Conservation (phyloP, 2,888 invertebrate species). For the Caenorhabditis auriculariae region DNA sequence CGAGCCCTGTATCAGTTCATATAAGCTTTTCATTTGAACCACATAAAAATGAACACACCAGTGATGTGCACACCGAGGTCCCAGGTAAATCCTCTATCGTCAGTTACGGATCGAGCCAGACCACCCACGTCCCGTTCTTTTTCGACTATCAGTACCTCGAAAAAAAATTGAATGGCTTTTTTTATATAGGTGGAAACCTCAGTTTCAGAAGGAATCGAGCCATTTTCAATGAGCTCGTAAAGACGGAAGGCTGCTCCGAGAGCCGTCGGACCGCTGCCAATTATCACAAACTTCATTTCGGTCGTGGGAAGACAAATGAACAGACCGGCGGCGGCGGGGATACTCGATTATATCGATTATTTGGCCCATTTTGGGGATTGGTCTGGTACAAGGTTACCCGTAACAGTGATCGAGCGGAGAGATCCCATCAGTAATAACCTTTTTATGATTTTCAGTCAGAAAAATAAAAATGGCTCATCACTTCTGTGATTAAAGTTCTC, state of each 20-base stretch:
- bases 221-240: constrained; percentile 14
- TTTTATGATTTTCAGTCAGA: too few relatives aligned
- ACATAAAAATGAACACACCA: constrained; percentile 3
- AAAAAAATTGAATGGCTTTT: not conserved
- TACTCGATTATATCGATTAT: too few relatives aligned
- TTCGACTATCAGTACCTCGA: constrained; percentile 26
- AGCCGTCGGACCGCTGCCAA: constrained; percentile 38
- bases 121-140: constrained; percentile 27
- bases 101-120: constrained; percentile 25
- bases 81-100: constrained; percentile 26
- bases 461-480: too few relatives aligned
- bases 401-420: too few relatives aligned
- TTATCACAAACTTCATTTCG: constrained; percentile 29
- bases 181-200: not conserved
- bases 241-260: constrained; percentile 28
- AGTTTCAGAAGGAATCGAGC: constrained; percentile 4
- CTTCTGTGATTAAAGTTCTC: too few relatives aligned
- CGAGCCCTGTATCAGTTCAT: not conserved
- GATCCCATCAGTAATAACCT: too few relatives aligned
- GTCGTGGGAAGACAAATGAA: too few relatives aligned
- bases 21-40: not conserved
- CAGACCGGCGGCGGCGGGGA: too few relatives aligned
- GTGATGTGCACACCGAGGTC: constrained; percentile 35
- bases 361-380: too few relatives aligned
- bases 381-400: too few relatives aligned